Base-by-base conservation (phyloP, 2,797 vertebrate species). In the Platyrinchus mystaceus region DNA sequence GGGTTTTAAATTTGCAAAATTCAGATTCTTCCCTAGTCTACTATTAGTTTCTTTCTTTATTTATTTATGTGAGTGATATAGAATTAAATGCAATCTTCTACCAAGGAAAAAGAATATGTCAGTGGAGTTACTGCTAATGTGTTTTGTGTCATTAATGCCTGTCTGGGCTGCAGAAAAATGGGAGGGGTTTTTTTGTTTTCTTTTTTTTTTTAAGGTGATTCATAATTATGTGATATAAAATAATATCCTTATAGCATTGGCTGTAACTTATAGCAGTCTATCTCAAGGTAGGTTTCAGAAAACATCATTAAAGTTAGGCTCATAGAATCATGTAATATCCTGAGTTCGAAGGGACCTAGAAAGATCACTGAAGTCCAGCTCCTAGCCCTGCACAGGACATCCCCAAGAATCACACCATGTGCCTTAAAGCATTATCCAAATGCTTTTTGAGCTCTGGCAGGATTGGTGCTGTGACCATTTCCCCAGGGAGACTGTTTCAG, bases 101-200 rank as follows among this genome's bases (percentile, higher is more conserved):
- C 9, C 28, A 62, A 69, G 27, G 41, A 59, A 87, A 84, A 90
- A 75, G 6, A 14, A n/a, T 64, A 26, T 43, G 2, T 49, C 62
- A 56, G 18, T 75, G 39, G 52, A 55, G 28, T 52, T 85, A 26
- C 19, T 49, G 30, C 58, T 62, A 39, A 4, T 53, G 5, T 64
- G 23, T 81, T 55, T 32, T 86, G 36, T 63, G 21, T 71, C 53
- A 80, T 71, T 68, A 82, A 69, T 62, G 34, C 2, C 30, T 68
- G 8, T 50, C 20, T 78, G 53, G 28, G 8, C 4, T 68, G 49
- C 47, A 75, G 27, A 37, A 36, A 18, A 91, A 62, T 17, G 10
- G 2, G 0, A 44, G 16, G 9, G 1, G 0, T 0, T 5, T 12
- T 8, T 14, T 26, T 28, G 26, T 50, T 50, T 6, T 9, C 1